Evolutionary conservation across 2,797 vertebrate genomes (phyloP).

Genomic region (Sciaenops ocellatus): DNA sequence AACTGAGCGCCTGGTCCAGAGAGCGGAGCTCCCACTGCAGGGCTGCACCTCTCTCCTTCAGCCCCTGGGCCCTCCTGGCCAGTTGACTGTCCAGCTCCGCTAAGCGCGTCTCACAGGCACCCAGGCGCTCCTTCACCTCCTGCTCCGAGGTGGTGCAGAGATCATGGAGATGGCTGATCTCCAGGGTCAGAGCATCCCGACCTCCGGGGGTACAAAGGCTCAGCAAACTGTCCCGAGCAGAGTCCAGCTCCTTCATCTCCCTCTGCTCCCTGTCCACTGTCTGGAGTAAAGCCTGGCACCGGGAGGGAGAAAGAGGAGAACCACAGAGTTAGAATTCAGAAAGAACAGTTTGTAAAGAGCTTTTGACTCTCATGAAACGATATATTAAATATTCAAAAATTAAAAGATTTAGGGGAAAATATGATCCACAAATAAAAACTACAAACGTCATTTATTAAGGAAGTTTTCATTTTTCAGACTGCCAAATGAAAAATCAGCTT

Average conservation of each 20-base stretch:
- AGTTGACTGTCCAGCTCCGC: slow-evolving; percentile 66
- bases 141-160: slow-evolving; percentile 74
- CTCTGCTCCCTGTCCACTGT: slow-evolving; percentile 81
- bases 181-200: slow-evolving; percentile 75
- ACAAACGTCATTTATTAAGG: not conserved
- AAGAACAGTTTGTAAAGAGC: not conserved
- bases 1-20: slow-evolving; percentile 79
- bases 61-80: slow-evolving; percentile 37
- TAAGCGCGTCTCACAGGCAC: slow-evolving; percentile 65
- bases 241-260: slow-evolving; percentile 83
- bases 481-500: not conserved
- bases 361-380: not conserved
- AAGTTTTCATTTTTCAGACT: not conserved
- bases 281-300: slow-evolving; percentile 84
- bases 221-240: slow-evolving; percentile 82
- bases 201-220: slow-evolving; percentile 79
- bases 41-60: slow-evolving; percentile 71
- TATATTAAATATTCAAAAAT: not conserved
- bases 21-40: slow-evolving; percentile 82
- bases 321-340: not conserved
- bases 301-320: not conserved
- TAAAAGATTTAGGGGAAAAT: not conserved
- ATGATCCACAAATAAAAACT: not conserved
- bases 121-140: slow-evolving; percentile 70
- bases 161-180: slow-evolving; percentile 80